Evolutionary conservation across 2,113 vertebrate genomes (phyloP).

Genomic region (Pavo muticus): DNA sequence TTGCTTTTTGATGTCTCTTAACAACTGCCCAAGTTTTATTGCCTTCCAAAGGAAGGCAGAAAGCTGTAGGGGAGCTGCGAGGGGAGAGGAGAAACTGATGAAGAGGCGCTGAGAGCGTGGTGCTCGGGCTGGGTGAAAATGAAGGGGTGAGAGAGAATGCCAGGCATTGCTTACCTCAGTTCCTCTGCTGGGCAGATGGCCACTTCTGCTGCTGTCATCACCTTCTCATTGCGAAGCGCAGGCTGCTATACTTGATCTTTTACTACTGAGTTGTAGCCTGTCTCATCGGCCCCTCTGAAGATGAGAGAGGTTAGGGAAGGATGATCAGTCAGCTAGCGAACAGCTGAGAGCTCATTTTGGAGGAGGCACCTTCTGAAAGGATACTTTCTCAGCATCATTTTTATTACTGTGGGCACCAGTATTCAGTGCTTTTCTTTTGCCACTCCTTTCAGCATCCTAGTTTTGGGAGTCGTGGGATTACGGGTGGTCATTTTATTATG

Average conservation of each 20-base stretch:
- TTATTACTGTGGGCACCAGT: neutral
- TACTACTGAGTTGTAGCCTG: neutral
- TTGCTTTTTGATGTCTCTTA: slow-evolving; percentile 8
- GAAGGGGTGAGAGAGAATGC: neutral
- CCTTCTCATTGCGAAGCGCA: slow-evolving; percentile 28
- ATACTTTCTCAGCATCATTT: neutral
- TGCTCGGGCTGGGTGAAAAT: neutral
- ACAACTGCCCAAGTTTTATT: neutral
- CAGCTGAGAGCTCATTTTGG: slow-evolving; percentile 8
- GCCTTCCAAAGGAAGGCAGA: neutral
- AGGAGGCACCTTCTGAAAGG: slow-evolving; percentile 1
- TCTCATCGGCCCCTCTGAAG: neutral
- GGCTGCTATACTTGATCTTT: slow-evolving; percentile 31
- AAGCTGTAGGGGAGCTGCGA: neutral
- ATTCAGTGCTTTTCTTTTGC: neutral
- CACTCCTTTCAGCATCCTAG: neutral
- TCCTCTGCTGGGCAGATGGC: slow-evolving; percentile 34
- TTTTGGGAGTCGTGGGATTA: slow-evolving; percentile 3
- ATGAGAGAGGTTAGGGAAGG: slow-evolving; percentile 25
- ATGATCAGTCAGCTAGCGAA: neutral
- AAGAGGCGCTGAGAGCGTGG: fast-evolving
- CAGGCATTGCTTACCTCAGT: neutral
- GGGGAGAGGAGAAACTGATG: neutral
- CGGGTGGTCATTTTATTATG: neutral
- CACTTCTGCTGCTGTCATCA: slow-evolving; percentile 29